Percentiles rank a stretch among this genome's conserved stretches.
Conservation (phyloP, 2,113 vertebrate genomes). For the Shinisaurus crocodilurus region DNA sequence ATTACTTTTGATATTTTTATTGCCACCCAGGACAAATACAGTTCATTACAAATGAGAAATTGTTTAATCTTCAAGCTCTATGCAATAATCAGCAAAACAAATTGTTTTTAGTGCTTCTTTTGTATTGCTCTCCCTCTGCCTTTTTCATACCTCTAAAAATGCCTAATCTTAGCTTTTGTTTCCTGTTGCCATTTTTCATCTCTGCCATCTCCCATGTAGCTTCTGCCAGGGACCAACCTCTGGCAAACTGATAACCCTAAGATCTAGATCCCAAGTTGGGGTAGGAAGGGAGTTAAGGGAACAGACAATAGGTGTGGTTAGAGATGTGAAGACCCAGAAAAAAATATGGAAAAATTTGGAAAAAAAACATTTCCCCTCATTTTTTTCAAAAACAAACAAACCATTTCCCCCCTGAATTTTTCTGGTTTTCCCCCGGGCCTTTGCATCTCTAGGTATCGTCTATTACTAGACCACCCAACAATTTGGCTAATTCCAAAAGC, state of each 20-base stretch:
- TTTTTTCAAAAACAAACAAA: no score
- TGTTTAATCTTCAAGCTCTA: constrained; percentile 63
- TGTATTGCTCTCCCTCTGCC: not conserved
- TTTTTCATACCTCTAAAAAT: not conserved
- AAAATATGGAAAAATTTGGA: no score
- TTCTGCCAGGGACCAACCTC: not conserved
- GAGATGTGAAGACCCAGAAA: no score
- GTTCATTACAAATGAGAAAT: constrained; percentile 72
- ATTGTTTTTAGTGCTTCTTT: constrained; percentile 39
- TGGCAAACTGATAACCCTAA: not conserved
- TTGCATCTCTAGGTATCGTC: no score
- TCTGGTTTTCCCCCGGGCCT: no score
- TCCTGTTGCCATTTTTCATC: not conserved
- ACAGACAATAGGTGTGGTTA: not conserved
- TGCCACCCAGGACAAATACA: constrained; percentile 32
- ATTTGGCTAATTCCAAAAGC: not conserved
- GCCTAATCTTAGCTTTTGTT: not conserved
- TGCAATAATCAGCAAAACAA: constrained; percentile 38
- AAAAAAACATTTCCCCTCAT: no score
- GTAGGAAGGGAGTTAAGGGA: not conserved
- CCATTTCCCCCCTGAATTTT: no score
- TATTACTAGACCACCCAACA: not conserved
- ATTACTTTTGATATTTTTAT: constrained; percentile 69
- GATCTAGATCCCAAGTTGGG: not conserved
- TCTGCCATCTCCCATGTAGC: not conserved